These are phyloP conservation scores for Adelges cooleyi DNA, from an alignment of 1,140 invertebrate species.

Conservation along the genomic window DNA sequence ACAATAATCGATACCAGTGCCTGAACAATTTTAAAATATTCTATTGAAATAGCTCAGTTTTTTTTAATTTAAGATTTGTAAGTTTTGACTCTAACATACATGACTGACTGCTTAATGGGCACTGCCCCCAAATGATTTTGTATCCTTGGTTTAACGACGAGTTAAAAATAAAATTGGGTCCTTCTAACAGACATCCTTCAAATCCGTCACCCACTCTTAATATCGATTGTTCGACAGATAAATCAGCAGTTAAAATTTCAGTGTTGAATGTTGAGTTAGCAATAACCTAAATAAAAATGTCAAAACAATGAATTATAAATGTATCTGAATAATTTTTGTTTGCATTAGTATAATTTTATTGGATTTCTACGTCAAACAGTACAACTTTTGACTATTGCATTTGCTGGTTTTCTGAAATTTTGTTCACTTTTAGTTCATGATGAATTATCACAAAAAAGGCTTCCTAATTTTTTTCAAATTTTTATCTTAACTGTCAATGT, in stretches of 20 bases:
- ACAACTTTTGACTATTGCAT: background rate
- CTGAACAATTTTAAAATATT: conserved; percentile 16
- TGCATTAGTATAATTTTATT: conserved; percentile 6
- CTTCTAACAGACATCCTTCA: conserved; percentile 70
- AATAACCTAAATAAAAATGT: conserved; percentile 45
- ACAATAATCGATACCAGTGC: conserved; percentile 51
- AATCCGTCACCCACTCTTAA: conserved; percentile 67
- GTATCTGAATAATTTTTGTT: conserved; percentile 20
- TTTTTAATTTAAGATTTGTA: background rate
- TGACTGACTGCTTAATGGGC: conserved; percentile 54
- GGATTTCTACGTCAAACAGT: background rate
- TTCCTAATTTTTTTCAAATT: no score
- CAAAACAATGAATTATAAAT: background rate
- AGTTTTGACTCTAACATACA: conserved; percentile 46
- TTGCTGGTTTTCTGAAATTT: background rate
- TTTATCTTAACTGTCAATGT: no score
- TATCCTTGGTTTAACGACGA: conserved; percentile 45
- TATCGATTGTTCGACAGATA: conserved; percentile 41
- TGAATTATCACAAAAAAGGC: no score
- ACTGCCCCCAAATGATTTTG: conserved; percentile 59
- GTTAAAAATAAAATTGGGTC: conserved; percentile 67
- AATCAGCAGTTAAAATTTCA: conserved; percentile 55
- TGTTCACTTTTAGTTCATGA: no score
- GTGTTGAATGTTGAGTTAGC: conserved; percentile 66
- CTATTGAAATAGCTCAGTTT: background rate